Evolutionary conservation across 2,797 vertebrate species (phyloP).

Genomic region (Odontamblyopus rebecca): DNA sequence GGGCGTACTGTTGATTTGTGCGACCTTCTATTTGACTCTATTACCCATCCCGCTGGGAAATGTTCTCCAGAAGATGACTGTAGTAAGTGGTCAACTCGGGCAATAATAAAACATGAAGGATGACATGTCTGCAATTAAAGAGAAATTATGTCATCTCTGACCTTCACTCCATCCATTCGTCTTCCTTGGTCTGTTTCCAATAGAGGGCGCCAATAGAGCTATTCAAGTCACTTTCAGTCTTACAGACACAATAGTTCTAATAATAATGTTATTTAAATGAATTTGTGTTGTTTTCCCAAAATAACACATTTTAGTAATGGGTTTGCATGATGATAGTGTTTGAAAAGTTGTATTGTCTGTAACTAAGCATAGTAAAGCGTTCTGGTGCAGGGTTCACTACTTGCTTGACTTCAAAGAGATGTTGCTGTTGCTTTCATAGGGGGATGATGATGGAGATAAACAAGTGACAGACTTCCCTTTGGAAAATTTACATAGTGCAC

Average conservation of each 20-base stretch:
- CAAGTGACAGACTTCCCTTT: too few relatives aligned
- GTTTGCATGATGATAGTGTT: not conserved
- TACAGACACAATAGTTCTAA: not conserved
- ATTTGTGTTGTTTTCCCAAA: not conserved
- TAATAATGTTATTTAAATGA: too few relatives aligned
- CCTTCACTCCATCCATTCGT: slow-evolving; percentile 4
- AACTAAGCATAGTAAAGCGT: not conserved
- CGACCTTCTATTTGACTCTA: slow-evolving; percentile 40
- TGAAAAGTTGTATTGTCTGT: not conserved
- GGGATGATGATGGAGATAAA: too few relatives aligned
- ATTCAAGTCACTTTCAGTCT: not conserved
- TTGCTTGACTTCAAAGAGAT: too few relatives aligned
- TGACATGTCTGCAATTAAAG: slow-evolving; percentile 1
- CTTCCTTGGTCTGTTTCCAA: not conserved
- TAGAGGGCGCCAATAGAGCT: too few relatives aligned
- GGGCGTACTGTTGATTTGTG: slow-evolving; percentile 28
- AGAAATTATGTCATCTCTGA: not conserved
- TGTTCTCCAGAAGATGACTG: not conserved
- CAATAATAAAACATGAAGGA: slow-evolving; percentile 1
- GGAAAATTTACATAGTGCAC: too few relatives aligned
- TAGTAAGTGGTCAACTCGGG: slow-evolving; percentile 4
- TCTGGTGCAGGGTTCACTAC: too few relatives aligned
- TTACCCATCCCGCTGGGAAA: not conserved
- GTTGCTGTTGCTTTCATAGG: too few relatives aligned
- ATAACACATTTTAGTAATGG: not conserved